Conservation (phyloP, 2,888 invertebrate genomes). For the Polyommatus icarus region DNA sequence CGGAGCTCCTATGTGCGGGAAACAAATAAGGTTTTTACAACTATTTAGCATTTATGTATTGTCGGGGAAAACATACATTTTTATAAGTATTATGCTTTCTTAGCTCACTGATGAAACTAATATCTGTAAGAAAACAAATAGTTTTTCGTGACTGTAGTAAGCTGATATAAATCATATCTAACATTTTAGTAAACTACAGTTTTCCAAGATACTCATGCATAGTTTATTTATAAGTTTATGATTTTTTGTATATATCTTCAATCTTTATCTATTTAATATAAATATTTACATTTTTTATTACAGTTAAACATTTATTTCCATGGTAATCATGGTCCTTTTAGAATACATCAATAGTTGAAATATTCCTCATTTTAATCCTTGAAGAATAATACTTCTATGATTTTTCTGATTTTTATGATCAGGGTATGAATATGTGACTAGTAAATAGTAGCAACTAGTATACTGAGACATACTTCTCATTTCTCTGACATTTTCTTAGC, state of each 20-base stretch:
- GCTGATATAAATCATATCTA: not conserved
- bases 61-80: not conserved
- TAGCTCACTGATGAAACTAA: not conserved
- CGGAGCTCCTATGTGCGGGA: too few species aligned
- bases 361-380: not conserved
- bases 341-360: not conserved
- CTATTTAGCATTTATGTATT: not conserved
- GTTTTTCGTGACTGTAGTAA: not conserved
- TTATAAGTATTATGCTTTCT: not conserved
- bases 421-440: not conserved
- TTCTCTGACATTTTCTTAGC: not conserved
- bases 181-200: not conserved
- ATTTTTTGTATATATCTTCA: not conserved
- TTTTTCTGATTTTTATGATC: not conserved
- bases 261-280: conserved; percentile 2
- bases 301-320: not conserved
- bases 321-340: conserved; percentile 1
- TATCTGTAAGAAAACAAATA: not conserved
- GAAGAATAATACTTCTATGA: not conserved
- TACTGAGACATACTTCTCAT: not conserved
- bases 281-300: conserved; percentile 3
- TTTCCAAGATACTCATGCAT: not conserved
- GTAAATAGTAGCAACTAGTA: not conserved
- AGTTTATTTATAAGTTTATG: not conserved
- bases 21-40: too few species aligned